Conservation (phyloP, 2,888 invertebrate species). For the Luffia ferchaultella region DNA sequence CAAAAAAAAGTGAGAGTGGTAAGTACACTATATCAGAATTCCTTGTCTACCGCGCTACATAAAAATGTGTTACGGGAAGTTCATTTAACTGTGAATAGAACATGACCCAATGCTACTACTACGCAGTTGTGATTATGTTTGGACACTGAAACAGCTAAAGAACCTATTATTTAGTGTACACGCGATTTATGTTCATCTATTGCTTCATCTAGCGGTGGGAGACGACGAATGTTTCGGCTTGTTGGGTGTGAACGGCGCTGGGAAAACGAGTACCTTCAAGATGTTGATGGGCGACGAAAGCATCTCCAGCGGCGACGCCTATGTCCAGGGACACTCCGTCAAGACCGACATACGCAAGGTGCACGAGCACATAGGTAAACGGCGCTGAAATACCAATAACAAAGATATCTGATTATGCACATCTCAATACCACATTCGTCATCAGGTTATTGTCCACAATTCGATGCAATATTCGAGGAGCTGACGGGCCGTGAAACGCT, state of each 20-base stretch:
- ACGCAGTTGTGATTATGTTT: no score
- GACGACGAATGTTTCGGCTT: conserved; percentile 83
- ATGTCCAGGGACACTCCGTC: conserved; percentile 66
- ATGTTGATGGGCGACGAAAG: conserved; percentile 87
- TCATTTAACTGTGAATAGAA: no score
- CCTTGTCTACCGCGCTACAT: no score
- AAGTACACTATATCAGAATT: no score
- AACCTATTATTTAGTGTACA: background rate
- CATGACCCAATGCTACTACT: no score
- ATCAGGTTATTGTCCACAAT: conserved; percentile 78
- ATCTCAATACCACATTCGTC: background rate
- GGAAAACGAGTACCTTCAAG: conserved; percentile 89
- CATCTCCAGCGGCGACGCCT: conserved; percentile 75
- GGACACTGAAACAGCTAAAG: background rate
- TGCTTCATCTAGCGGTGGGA: conserved; percentile 62
- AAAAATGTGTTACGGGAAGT: no score
- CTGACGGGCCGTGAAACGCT: conserved; percentile 76
- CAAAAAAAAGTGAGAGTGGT: no score
- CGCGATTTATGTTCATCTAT: background rate
- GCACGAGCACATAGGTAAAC: conserved; percentile 66
- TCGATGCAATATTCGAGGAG: conserved; percentile 76
- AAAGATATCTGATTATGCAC: background rate
- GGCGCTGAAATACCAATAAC: background rate
- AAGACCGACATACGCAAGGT: conserved; percentile 62
- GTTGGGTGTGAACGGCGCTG: conserved; percentile 86